phyloP scores from a whole-genome alignment of 92 coral and sea anemone genomes.

The Parazoanthus swiftii region DNA sequence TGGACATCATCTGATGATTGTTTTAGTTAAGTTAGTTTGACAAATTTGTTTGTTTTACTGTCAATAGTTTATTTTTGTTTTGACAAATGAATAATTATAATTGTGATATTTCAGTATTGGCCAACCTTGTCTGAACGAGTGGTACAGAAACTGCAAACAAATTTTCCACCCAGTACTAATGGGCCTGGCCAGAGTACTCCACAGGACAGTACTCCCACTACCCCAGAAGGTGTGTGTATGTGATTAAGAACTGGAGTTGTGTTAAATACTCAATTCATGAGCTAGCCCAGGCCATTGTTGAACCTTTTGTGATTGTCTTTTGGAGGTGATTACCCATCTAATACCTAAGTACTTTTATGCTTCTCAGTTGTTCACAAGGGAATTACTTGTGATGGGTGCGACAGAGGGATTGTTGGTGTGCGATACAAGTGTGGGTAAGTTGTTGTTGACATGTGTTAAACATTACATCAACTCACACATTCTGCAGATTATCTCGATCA shows the following conservation, averaged over 20 bases:
- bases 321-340: no score
- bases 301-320: neutral
- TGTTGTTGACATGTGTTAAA: neutral
- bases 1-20: no score
- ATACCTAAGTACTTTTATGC: neutral
- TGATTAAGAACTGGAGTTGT: neutral
- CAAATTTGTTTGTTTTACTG: no score
- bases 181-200: neutral
- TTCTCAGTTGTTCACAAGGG: conserved; percentile 81
- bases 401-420: conserved; percentile 63
- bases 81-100: neutral
- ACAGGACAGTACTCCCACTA: neutral
- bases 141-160: conserved; percentile 2
- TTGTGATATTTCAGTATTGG: neutral
- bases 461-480: no score
- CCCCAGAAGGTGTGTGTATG: neutral
- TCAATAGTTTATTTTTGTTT: no score
- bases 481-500: no score
- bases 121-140: conserved; percentile 7
- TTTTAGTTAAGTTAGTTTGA: no score
- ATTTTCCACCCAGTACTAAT: neutral
- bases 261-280: neutral
- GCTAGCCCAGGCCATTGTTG: neutral
- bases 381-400: conserved; percentile 81
- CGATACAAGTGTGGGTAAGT: conserved; percentile 95